A percentile compares a stretch with the other conserved stretches of the same genome.
phyloP scores from a whole-genome alignment of 2,797 vertebrate species.

The Notamacropus eugenii region DNA sequence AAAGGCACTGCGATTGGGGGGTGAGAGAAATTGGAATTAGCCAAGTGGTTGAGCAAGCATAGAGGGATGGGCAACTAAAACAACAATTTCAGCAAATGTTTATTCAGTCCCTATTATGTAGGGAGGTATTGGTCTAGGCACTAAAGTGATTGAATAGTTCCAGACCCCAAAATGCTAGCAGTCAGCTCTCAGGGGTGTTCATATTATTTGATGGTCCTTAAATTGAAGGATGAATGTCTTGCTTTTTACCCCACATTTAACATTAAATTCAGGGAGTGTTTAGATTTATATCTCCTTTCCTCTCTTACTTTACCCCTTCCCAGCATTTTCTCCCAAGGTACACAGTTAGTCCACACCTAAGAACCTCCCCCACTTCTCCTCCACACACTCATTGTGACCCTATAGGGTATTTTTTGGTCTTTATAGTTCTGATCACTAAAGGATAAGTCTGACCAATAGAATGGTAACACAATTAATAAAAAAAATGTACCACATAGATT shows the following conservation, averaged over 20 bases:
- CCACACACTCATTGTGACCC: not conserved
- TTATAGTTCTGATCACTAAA: not conserved
- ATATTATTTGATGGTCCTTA: not conserved
- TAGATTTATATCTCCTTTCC: not conserved
- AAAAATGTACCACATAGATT: not conserved
- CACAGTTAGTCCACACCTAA: not conserved
- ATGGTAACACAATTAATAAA: not conserved
- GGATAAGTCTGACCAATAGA: not conserved
- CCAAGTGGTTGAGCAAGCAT: not conserved
- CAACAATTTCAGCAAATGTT: not conserved
- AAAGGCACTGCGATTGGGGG: not conserved
- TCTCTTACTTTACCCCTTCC: not conserved
- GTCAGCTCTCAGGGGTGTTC: not conserved
- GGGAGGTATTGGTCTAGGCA: not conserved
- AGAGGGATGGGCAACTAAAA: not conserved
- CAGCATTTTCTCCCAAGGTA: not conserved
- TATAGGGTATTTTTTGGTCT: not conserved
- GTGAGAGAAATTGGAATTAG: not conserved
- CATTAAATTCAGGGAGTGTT: not conserved
- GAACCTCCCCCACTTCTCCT: not conserved
- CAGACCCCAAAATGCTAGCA: not conserved
- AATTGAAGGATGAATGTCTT: not conserved
- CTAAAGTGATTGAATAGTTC: not conserved
- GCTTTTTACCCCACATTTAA: not conserved
- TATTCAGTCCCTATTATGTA: not conserved